A percentile compares a stretch with the other conserved stretches of the same genome.
Evolutionary conservation across 2,888 invertebrate genomes (phyloP).

Genomic region (Diloba caeruleocephala): DNA sequence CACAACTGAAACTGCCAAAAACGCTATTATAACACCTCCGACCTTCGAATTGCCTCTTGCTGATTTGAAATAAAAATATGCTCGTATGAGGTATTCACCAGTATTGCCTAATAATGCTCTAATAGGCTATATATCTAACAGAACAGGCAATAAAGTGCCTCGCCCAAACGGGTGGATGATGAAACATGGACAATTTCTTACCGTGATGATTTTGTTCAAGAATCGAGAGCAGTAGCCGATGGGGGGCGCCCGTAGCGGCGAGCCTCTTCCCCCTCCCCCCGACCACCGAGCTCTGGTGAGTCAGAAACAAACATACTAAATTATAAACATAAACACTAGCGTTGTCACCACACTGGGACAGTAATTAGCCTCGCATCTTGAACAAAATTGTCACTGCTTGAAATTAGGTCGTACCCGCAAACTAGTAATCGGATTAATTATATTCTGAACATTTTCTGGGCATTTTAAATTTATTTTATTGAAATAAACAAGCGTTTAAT

Average conservation of each 20-base stretch:
- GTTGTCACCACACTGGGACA: constrained; percentile 11
- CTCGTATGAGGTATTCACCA: background rate
- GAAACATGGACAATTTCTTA: constrained; percentile 56
- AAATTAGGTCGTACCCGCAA: constrained; percentile 6
- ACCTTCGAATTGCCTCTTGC: background rate
- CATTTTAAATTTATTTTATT: too few species aligned
- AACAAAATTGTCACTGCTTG: constrained; percentile 68
- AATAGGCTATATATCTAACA: constrained; percentile 2
- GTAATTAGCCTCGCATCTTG: constrained; percentile 75
- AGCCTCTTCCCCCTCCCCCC: constrained; percentile 63
- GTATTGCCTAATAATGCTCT: constrained; percentile 2
- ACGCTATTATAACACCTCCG: background rate
- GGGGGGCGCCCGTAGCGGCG: constrained; percentile 78
- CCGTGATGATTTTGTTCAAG: constrained; percentile 86
- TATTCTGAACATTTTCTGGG: too few species aligned
- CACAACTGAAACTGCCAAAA: background rate
- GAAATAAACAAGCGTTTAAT: too few species aligned
- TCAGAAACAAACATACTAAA: constrained; percentile 59
- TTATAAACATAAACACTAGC: constrained; percentile 27
- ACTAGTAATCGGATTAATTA: too few species aligned
- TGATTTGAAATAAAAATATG: constrained; percentile 1
- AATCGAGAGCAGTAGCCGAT: constrained; percentile 80
- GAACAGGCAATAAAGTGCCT: constrained; percentile 11
- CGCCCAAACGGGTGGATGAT: constrained; percentile 34
- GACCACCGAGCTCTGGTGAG: constrained; percentile 79